Percentiles rank a stretch among this genome's conserved stretches.
Conservation (phyloP, 1,140 invertebrate species). For the Myzus persicae region DNA sequence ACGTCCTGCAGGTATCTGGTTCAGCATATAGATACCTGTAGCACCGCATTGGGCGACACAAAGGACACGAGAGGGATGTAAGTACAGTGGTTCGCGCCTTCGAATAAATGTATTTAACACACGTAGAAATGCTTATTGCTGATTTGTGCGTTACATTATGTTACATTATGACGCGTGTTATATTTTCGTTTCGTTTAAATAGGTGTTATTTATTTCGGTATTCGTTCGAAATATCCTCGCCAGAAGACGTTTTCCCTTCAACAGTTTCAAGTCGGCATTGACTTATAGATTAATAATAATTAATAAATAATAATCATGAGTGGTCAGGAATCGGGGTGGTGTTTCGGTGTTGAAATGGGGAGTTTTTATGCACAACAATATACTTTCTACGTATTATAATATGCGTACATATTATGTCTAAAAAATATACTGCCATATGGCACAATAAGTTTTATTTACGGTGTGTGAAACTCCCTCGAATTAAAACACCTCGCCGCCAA, state of each 20-base stretch:
- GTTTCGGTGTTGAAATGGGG: neutral
- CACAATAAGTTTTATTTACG: too few species aligned
- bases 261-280: neutral
- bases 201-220: neutral
- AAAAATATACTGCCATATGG: too few species aligned
- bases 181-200: neutral
- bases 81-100: neutral
- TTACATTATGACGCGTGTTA: too few species aligned
- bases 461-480: too few species aligned
- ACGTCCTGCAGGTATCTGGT: neutral
- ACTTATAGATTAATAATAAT: neutral
- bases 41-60: neutral
- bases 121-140: neutral
- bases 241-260: neutral
- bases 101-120: neutral
- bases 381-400: too few species aligned
- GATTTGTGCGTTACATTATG: neutral
- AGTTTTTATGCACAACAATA: too few species aligned
- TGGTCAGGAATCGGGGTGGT: neutral
- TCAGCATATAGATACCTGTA: neutral
- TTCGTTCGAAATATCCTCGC: neutral
- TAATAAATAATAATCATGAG: neutral
- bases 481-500: too few species aligned
- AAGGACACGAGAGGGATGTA: neutral
- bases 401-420: too few species aligned